Percentiles rank a stretch among this genome's conserved stretches.
Evolutionary conservation across 2,113 vertebrate species (phyloP).

Genomic region (Deroptyus accipitrinus): DNA sequence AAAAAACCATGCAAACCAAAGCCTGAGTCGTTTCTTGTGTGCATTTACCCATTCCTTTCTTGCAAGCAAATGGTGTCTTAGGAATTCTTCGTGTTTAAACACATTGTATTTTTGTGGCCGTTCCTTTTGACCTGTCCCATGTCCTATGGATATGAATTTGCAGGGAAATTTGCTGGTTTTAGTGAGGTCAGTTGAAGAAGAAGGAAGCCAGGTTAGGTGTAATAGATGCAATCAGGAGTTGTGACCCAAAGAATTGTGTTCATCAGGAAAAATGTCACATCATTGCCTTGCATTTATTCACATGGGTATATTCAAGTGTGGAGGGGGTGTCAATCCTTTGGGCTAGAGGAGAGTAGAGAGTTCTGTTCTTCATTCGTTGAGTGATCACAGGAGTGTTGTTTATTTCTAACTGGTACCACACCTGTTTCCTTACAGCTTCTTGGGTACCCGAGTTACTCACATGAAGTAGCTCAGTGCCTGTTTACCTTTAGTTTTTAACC

Average conservation of each 20-base stretch:
- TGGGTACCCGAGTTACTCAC: neutral
- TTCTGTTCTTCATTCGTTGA: neutral
- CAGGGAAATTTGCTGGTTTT: neutral
- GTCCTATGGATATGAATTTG: neutral
- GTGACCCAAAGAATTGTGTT: neutral
- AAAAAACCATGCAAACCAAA: neutral
- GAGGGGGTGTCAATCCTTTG: neutral
- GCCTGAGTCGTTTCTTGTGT: neutral
- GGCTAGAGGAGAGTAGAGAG: neutral
- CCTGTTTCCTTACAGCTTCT: slow-evolving; percentile 23
- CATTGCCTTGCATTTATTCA: neutral
- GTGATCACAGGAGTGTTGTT: neutral
- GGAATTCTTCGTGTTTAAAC: neutral
- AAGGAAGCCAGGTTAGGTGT: neutral
- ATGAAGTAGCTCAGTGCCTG: neutral
- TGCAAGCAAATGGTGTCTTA: neutral
- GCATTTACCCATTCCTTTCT: neutral
- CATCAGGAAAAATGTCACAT: neutral
- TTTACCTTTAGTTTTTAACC: neutral
- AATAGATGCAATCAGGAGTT: neutral
- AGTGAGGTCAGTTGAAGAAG: neutral
- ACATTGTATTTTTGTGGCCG: fast-evolving
- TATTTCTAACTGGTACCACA: neutral
- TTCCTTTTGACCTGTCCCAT: neutral
- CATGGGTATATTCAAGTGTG: neutral